Conservation (phyloP, 2,113 vertebrate genomes). For the Chelonoidis abingdonii region DNA sequence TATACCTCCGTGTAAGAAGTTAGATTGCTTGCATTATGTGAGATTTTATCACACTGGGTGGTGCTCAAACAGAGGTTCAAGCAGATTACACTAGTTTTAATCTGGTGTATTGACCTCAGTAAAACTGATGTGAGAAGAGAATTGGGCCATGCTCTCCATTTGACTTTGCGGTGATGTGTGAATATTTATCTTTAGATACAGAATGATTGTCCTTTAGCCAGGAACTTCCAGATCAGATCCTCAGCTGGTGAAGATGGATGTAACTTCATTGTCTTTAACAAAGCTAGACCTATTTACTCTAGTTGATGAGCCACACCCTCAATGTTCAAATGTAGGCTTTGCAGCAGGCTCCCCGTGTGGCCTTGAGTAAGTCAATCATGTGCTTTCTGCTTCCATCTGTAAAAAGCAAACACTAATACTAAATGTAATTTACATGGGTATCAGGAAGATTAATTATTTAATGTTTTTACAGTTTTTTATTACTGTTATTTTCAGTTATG, state of each 20-base stretch:
- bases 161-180: not conserved
- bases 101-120: rapidly evolving
- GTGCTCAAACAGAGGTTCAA: not conserved
- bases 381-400: not conserved
- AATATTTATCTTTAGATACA: not conserved
- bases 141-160: not conserved
- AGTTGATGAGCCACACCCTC: not conserved
- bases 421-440: not conserved
- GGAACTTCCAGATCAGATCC: not conserved
- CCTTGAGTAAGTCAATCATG: not conserved
- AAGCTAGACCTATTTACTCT: not conserved
- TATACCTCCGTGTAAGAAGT: not conserved
- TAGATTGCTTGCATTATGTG: not conserved
- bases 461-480: not conserved
- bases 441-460: not conserved
- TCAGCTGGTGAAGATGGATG: not conserved
- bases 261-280: not conserved
- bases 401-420: not conserved
- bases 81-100: not conserved
- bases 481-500: not conserved
- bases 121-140: not conserved
- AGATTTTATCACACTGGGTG: not conserved
- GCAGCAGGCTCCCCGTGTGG: not conserved
- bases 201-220: not conserved
- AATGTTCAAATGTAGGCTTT: not conserved